Evolutionary conservation across 2,113 vertebrate genomes (phyloP), one percentile per base, ranked within the genome.

Genomic region (Gymnarchus niloticus): DNA sequence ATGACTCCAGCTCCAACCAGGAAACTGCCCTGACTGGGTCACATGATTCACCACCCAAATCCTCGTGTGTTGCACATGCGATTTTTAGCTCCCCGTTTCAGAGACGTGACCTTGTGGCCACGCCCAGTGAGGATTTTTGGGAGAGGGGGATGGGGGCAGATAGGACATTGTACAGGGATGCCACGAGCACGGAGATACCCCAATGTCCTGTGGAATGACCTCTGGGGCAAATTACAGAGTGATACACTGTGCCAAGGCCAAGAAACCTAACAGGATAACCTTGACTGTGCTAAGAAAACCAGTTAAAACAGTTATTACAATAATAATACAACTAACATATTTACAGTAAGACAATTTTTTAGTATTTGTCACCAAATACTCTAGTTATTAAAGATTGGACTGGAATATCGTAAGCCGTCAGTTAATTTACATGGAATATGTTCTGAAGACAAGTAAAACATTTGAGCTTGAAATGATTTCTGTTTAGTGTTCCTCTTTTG

Each of bases 161-260:
- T 6, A 33, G 21, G 25, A 48, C 14, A 4, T n/a, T 33, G 8
- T 33, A 54, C n/a, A 82, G n/a, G 48, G 48, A 14, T 82, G 25
- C 25, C 37, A 52, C 81, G 23, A 21, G 85, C 88, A 87, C 41
- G 33, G 21, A 56, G 77, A 84, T 84, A 87, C 83, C 81, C 86
- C 81, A 52, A 61, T 76, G 12, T 48, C 48, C 59, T 37, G 19
- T 12, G n/a, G 56, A 84, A 88, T 89, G 77, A 83, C 84, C 51
- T 76, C 19, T 54, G 25, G 8, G 33, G 46, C n/a, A 54, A 44
- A 59, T 83, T 25, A 83, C 28, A 25, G 37, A 37, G 28, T 37
- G 54, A 56, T 33, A 41, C 25, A 48, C 37, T 84, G 56, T 21
- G 37, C 17, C 25, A 69, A 52, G 28, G 28, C 48, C 61, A 78